phyloP scores from a whole-genome alignment of 2,113 vertebrate species.

The Actenoides lindsayi region DNA sequence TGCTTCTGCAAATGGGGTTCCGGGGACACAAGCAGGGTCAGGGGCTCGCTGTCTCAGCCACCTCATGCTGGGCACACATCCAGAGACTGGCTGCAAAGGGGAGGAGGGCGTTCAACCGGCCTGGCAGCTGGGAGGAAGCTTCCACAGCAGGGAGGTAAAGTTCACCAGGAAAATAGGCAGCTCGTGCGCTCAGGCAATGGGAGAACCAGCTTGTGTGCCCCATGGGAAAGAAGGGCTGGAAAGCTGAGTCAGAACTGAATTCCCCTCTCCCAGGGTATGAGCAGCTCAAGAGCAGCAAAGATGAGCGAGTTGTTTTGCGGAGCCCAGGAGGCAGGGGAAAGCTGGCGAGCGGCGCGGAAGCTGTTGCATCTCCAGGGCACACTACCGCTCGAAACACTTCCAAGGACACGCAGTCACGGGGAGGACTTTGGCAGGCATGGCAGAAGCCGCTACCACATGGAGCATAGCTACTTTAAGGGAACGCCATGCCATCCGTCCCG shows the following conservation, averaged over 20 bases:
- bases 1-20: background rate
- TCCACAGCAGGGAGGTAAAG: background rate
- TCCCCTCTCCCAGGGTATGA: background rate
- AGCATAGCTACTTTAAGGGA: background rate
- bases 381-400: rapidly evolving
- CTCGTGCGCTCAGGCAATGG: background rate
- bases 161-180: background rate
- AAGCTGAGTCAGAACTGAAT: constrained; percentile 9
- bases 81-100: background rate
- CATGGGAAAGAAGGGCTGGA: background rate
- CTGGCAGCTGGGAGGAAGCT: constrained; percentile 3
- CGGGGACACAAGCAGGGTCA: rapidly evolving
- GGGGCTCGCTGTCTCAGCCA: background rate
- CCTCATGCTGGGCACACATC: rapidly evolving
- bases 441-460: background rate
- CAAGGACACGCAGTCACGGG: background rate
- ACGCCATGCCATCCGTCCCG: background rate
- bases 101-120: background rate
- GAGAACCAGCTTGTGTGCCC: background rate
- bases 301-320: background rate
- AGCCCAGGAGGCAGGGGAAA: background rate
- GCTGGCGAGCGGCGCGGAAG: background rate
- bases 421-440: background rate
- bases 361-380: background rate
- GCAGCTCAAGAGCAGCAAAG: background rate